Percentiles rank a stretch among this genome's conserved stretches.
Evolutionary conservation across 1,140 invertebrate species (phyloP).

Genomic region (Drosophila pseudoobscura): DNA sequence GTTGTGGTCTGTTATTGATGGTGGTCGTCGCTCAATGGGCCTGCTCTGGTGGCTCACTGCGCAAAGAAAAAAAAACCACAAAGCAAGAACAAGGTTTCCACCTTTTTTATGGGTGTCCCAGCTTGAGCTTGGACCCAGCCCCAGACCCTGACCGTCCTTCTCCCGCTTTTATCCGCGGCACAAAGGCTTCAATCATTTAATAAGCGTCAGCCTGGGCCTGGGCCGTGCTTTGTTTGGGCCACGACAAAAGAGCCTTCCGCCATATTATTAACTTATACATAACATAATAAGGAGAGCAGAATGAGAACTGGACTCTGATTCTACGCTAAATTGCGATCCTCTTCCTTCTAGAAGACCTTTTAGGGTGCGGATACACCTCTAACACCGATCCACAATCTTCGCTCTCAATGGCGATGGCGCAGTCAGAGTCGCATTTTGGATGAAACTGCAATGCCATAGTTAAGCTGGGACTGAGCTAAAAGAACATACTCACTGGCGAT

Average conservation of each 20-base stretch:
- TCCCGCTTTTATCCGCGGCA: neutral
- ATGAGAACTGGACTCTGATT: neutral
- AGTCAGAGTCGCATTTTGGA: too few relatives aligned
- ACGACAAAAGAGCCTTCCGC: constrained; percentile 82
- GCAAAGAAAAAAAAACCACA: constrained; percentile 38
- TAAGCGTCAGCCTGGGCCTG: constrained; percentile 37
- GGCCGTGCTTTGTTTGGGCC: constrained; percentile 45
- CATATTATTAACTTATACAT: constrained; percentile 83
- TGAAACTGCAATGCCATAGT: too few relatives aligned
- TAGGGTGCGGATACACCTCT: too few relatives aligned
- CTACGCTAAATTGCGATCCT: too few relatives aligned
- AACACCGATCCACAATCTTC: too few relatives aligned
- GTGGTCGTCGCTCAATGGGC: constrained; percentile 49
- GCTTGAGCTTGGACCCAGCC: constrained; percentile 8
- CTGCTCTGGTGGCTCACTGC: neutral
- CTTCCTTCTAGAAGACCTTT: too few relatives aligned
- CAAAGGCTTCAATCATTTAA: constrained; percentile 73
- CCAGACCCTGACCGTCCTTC: neutral
- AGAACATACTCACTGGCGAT: too few relatives aligned
- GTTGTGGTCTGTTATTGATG: constrained; percentile 72
- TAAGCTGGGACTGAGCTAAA: too few relatives aligned
- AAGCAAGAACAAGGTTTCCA: constrained; percentile 55
- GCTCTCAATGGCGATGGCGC: too few relatives aligned
- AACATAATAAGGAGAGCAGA: constrained; percentile 65
- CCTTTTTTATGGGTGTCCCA: constrained; percentile 64